Conservation (phyloP, 2,888 invertebrate species). For the Tenthredo livida region DNA sequence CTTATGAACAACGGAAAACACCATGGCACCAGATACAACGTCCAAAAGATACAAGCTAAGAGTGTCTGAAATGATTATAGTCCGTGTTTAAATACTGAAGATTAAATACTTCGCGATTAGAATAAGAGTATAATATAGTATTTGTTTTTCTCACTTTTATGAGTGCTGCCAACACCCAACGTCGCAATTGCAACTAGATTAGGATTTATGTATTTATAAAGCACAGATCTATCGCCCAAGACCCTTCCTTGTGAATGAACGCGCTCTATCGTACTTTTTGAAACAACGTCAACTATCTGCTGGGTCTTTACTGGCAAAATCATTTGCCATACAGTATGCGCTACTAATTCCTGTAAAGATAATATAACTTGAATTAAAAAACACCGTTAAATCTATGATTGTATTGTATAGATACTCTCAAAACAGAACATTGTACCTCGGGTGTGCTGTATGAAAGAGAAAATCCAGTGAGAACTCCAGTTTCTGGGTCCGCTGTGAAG, state of each 20-base stretch:
- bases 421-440: conserved; percentile 68
- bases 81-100: neutral
- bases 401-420: no score
- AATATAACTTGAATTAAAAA: conserved; percentile 35
- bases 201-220: conserved; percentile 99
- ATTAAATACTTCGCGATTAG: neutral
- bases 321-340: conserved; percentile 87
- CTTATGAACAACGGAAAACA: conserved; percentile 92
- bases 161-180: conserved; percentile 86
- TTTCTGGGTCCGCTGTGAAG: conserved; percentile 82
- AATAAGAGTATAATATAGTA: neutral
- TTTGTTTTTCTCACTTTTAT: conserved; percentile 83
- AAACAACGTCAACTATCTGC: conserved; percentile 83
- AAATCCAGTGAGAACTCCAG: conserved; percentile 83
- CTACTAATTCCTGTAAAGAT: conserved; percentile 80
- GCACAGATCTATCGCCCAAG: conserved; percentile 95
- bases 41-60: conserved; percentile 94
- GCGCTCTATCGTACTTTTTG: conserved; percentile 85
- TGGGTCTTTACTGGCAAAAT: conserved; percentile 82
- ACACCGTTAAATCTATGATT: neutral
- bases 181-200: conserved; percentile 94
- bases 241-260: conserved; percentile 98
- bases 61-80: conserved; percentile 81
- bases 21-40: conserved; percentile 92
- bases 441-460: conserved; percentile 78